Conservation (phyloP, 2,113 vertebrate species). For the Morone saxatilis region DNA sequence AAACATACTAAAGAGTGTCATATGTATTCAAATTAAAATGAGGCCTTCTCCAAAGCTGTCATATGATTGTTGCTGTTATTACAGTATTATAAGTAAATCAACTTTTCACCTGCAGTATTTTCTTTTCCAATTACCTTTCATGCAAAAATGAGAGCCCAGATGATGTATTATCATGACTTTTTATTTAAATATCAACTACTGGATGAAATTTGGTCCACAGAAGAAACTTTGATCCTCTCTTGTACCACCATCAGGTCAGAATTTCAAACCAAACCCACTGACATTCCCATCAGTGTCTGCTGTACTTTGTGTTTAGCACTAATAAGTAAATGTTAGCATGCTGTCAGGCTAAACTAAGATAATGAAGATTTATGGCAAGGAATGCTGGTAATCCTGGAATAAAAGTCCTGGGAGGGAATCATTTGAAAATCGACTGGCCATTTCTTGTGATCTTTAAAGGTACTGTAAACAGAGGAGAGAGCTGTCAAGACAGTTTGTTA, state of each 20-base stretch:
- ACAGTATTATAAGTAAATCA: not conserved
- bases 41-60: not conserved
- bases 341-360: not conserved
- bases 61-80: not conserved
- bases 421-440: not conserved
- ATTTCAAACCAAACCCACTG: too few species aligned
- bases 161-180: not conserved
- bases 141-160: not conserved
- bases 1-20: too few species aligned
- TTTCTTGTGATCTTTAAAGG: not conserved
- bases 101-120: not conserved
- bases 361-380: not conserved
- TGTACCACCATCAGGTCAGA: not conserved
- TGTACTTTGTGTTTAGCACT: too few species aligned
- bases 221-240: not conserved
- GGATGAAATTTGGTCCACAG: too few species aligned
- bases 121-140: not conserved
- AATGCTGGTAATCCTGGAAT: not conserved
- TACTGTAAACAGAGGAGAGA: not conserved
- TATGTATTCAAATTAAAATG: not conserved
- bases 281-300: too few species aligned
- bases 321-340: too few species aligned
- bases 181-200: too few species aligned
- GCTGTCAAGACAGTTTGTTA: not conserved
- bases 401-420: not conserved